phyloP scores from a whole-genome alignment of 2,113 vertebrate species.

The Chaetodon auriga region DNA sequence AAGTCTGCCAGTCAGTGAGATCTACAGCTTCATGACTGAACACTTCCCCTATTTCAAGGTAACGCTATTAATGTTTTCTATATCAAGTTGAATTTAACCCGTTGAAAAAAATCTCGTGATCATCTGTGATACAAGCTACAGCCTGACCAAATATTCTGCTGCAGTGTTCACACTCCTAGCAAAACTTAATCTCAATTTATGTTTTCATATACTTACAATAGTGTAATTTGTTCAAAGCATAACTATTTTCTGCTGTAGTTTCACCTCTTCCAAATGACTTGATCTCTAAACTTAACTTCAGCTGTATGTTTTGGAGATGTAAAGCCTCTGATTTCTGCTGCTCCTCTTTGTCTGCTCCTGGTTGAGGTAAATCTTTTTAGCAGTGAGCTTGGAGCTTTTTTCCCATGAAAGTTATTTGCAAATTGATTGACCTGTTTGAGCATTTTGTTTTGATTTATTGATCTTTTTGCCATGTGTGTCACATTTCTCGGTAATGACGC shows the following conservation, averaged over 20 bases:
- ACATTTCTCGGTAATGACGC: not conserved
- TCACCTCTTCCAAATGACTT: not conserved
- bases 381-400: no score
- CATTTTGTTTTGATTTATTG: no score
- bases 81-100: not conserved
- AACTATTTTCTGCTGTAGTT: not conserved
- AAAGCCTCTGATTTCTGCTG: not conserved
- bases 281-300: not conserved
- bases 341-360: no score
- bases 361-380: not conserved
- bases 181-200: not conserved
- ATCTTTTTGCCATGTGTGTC: no score
- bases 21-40: conserved; percentile 99
- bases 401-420: no score
- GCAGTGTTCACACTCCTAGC: not conserved
- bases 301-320: not conserved
- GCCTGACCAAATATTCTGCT: not conserved
- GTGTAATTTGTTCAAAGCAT: no score
- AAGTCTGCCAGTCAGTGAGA: conserved; percentile 97
- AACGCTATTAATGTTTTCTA: conserved; percentile 23
- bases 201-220: not conserved
- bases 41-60: conserved; percentile 99
- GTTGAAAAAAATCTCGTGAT: no score
- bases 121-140: no score
- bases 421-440: no score